Conservation (phyloP, 1,140 invertebrate genomes). For the Drosophila parvula region DNA sequence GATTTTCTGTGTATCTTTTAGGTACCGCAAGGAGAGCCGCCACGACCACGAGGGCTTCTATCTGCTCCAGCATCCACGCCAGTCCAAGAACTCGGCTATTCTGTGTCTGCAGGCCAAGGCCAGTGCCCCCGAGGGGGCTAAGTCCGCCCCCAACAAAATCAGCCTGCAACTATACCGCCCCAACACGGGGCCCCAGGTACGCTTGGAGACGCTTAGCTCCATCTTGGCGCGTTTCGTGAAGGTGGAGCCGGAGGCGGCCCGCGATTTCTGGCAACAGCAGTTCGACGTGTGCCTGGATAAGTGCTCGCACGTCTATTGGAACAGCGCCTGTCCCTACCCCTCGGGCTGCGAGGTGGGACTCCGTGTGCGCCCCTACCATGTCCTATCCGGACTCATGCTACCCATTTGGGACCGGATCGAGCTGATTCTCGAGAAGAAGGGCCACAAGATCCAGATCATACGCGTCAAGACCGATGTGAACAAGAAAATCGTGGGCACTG, state of each 20-base stretch:
- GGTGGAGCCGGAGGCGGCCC: constrained; percentile 37
- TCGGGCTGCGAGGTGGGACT: constrained; percentile 52
- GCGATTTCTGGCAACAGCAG: constrained; percentile 44
- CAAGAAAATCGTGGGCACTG: constrained; percentile 65
- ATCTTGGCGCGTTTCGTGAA: constrained; percentile 51
- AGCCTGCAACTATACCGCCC: constrained; percentile 57
- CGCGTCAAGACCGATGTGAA: constrained; percentile 59
- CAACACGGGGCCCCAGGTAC: constrained; percentile 66
- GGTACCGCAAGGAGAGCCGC: constrained; percentile 42
- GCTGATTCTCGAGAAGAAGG: constrained; percentile 40
- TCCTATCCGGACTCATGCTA: constrained; percentile 65
- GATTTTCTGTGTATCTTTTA: neutral
- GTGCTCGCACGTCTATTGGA: constrained; percentile 66
- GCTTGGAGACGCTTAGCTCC: constrained; percentile 48
- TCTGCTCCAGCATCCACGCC: constrained; percentile 38
- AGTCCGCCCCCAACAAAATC: constrained; percentile 11
- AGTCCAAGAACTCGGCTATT: constrained; percentile 58
- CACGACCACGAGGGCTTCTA: constrained; percentile 61
- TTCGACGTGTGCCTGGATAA: constrained; percentile 43
- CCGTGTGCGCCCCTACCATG: constrained; percentile 60
- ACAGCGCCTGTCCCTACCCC: constrained; percentile 36
- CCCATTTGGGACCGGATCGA: constrained; percentile 72
- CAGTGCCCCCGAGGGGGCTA: neutral
- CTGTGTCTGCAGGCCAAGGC: constrained; percentile 38
- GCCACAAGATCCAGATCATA: constrained; percentile 66